Conservation (phyloP, 2,888 invertebrate genomes). For the Syrphus vitripennis region DNA sequence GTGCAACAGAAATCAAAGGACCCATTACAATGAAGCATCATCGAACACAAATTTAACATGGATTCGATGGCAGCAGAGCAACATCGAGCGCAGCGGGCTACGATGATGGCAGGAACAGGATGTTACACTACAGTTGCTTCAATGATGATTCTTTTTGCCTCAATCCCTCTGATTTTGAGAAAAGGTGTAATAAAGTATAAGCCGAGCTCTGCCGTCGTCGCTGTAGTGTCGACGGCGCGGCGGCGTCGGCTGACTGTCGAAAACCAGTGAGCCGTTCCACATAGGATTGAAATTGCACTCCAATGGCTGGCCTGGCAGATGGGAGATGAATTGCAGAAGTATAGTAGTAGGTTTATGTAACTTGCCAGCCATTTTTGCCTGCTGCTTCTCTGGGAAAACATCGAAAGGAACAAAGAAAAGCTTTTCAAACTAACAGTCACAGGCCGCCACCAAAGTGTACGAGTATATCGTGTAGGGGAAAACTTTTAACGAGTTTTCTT, state of each 20-base stretch:
- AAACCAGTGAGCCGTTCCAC: constrained; percentile 60
- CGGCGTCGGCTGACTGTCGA: constrained; percentile 30
- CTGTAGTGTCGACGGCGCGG: neutral
- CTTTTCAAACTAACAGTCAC: constrained; percentile 56
- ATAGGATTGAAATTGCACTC: constrained; percentile 59
- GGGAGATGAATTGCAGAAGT: neutral
- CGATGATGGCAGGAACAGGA: constrained; percentile 4
- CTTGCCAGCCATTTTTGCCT: neutral
- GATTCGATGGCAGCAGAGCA: neutral
- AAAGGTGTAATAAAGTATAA: constrained; percentile 17
- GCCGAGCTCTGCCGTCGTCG: neutral
- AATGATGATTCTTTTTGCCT: neutral
- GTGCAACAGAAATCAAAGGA: constrained; percentile 52
- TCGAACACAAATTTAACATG: constrained; percentile 50
- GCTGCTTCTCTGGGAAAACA: neutral
- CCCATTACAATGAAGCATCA: constrained; percentile 55
- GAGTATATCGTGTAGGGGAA: constrained; percentile 9
- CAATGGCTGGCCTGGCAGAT: constrained; percentile 24
- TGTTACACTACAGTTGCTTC: neutral
- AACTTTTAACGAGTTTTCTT: constrained; percentile 73
- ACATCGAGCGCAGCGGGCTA: neutral
- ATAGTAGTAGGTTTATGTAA: neutral
- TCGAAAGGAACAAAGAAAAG: constrained; percentile 49
- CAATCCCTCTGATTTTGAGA: neutral
- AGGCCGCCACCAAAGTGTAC: constrained; percentile 43